These are phyloP conservation scores for Atherix ibis DNA, from an alignment of 2,888 invertebrate species.

Conservation along the genomic window DNA sequence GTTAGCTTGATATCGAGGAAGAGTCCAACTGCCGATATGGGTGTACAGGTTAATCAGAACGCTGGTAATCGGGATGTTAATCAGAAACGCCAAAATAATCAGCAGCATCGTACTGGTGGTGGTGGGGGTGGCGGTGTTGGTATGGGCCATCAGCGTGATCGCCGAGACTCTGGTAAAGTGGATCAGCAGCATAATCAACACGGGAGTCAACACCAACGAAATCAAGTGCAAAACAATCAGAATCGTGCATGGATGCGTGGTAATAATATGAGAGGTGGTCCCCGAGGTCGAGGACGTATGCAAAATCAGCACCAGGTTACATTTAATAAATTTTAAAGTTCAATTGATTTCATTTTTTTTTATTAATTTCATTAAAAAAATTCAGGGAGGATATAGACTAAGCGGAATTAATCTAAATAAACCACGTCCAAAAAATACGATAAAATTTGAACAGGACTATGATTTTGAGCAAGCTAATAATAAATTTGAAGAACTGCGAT, in stretches of 20 bases:
- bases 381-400: constrained; percentile 30
- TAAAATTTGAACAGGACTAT: constrained; percentile 92
- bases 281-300: constrained; percentile 28
- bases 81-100: constrained; percentile 26
- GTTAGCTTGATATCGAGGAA: constrained; percentile 57
- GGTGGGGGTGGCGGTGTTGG: constrained; percentile 9
- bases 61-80: constrained; percentile 18
- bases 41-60: constrained; percentile 46
- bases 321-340: too few relatives aligned
- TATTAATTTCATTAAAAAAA: not conserved
- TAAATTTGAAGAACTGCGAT: constrained; percentile 83
- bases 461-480: constrained; percentile 98
- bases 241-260: constrained; percentile 28
- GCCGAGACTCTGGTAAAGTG: constrained; percentile 29
- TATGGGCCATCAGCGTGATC: constrained; percentile 25
- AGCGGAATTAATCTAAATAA: constrained; percentile 35
- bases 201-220: constrained; percentile 27
- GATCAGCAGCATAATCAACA: constrained; percentile 23
- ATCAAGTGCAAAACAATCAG: constrained; percentile 22
- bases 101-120: constrained; percentile 16
- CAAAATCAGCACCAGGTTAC: constrained; percentile 23
- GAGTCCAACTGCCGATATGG: constrained; percentile 75
- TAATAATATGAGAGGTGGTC: constrained; percentile 28
- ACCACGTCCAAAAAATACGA: constrained; percentile 44
- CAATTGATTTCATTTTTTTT: constrained; percentile 10